phyloP scores from a whole-genome alignment of 1,140 invertebrate genomes.

The Heliothis virescens region DNA sequence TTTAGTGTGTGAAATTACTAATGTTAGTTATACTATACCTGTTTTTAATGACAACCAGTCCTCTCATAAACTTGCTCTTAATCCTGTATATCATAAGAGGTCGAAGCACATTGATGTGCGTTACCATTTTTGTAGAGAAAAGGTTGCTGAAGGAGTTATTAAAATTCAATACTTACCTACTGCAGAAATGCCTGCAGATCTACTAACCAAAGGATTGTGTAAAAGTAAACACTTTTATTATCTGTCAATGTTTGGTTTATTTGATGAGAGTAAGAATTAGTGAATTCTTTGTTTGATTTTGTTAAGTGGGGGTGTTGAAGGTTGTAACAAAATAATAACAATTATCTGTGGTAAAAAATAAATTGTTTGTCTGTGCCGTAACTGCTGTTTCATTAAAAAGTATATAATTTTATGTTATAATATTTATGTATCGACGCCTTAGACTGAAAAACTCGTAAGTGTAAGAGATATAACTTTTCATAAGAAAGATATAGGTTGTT shows the following conservation, averaged over 20 bases:
- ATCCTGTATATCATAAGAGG: neutral
- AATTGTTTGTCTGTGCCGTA: too few species aligned
- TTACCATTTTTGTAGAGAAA: neutral
- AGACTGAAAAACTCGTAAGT: too few species aligned
- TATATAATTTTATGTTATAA: too few species aligned
- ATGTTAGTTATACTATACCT: neutral
- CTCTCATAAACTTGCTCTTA: neutral
- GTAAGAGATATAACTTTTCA: too few species aligned
- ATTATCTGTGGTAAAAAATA: too few species aligned
- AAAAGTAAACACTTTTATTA: neutral
- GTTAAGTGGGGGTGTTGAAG: neutral
- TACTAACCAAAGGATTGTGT: neutral
- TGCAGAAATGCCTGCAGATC: neutral
- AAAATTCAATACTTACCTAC: neutral
- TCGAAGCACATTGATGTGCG: neutral
- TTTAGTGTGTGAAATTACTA: neutral
- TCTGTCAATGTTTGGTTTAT: neutral
- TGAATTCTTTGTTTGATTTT: neutral
- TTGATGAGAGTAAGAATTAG: neutral
- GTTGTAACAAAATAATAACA: neutral
- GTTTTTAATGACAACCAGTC: conserved; percentile 1
- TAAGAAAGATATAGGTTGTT: too few species aligned
- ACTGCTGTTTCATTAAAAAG: too few species aligned
- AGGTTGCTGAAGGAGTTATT: neutral
- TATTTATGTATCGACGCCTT: too few species aligned